These are phyloP conservation scores for Stictonetta naevosa DNA, from an alignment of 2,113 vertebrate genomes.

Conservation along the genomic window DNA sequence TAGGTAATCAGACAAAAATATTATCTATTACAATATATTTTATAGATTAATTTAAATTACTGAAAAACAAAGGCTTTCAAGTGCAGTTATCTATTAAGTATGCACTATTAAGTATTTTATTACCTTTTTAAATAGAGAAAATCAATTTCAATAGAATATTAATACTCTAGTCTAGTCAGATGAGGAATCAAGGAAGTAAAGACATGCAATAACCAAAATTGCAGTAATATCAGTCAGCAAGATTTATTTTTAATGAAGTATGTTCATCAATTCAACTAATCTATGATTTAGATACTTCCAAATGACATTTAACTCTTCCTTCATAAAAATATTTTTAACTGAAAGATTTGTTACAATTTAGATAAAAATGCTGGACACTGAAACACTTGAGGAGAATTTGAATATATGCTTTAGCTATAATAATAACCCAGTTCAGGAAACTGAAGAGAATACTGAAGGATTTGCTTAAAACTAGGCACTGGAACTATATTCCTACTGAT, in stretches of 20 bases:
- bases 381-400: background rate
- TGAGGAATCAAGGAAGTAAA: background rate
- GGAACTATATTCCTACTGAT: background rate
- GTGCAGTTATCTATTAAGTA: background rate
- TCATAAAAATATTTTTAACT: background rate
- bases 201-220: background rate
- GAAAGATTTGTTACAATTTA: background rate
- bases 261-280: background rate
- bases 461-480: background rate
- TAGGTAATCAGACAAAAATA: background rate
- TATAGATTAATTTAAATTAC: background rate
- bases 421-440: background rate
- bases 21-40: too few relatives aligned
- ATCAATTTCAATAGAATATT: too few relatives aligned
- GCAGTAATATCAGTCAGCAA: accelerated
- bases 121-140: too few relatives aligned
- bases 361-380: background rate
- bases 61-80: background rate
- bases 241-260: background rate
- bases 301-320: background rate
- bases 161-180: too few relatives aligned
- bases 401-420: background rate
- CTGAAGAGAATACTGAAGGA: background rate
- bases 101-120: background rate
- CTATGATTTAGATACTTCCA: background rate